Percentiles rank a stretch among this genome's conserved stretches.
Conservation (phyloP, 92 coral and sea anemone genomes). For the Paragorgia papillata region DNA sequence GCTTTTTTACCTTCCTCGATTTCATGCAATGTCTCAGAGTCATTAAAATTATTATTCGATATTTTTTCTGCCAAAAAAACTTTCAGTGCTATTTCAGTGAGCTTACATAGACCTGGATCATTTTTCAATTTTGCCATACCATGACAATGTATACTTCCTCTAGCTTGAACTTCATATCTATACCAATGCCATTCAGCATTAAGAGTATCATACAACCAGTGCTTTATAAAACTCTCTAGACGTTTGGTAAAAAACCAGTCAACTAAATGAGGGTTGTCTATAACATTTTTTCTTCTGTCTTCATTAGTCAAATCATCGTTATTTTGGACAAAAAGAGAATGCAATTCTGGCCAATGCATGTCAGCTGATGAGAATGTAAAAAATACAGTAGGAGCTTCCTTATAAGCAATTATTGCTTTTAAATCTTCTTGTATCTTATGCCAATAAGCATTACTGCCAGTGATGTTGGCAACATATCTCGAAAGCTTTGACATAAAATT, state of each 20-base stretch:
- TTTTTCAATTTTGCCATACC: constrained; percentile 65
- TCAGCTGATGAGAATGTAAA: constrained; percentile 62
- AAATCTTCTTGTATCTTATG: constrained; percentile 69
- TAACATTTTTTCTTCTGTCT: constrained; percentile 51
- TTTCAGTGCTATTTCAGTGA: constrained; percentile 55
- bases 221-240: constrained; percentile 52
- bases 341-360: too few relatives aligned
- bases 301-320: constrained; percentile 43
- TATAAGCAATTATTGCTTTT: constrained; percentile 55
- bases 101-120: constrained; percentile 65
- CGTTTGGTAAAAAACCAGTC: constrained; percentile 63
- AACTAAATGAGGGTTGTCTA: constrained; percentile 60
- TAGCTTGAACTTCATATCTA: constrained; percentile 61
- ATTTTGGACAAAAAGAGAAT: constrained; percentile 43
- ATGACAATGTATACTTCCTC: too few relatives aligned
- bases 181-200: constrained; percentile 55
- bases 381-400: constrained; percentile 62
- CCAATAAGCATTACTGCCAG: constrained; percentile 72
- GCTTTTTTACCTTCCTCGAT: constrained; percentile 58
- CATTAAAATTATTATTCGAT: constrained; percentile 19
- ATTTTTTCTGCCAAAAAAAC: constrained; percentile 60
- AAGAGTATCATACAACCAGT: too few relatives aligned
- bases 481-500: constrained; percentile 53
- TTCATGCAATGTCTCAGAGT: background rate
- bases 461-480: constrained; percentile 51